These are phyloP conservation scores for Aphidius ervi DNA, from an alignment of 1,140 invertebrate species.

Conservation along the genomic window DNA sequence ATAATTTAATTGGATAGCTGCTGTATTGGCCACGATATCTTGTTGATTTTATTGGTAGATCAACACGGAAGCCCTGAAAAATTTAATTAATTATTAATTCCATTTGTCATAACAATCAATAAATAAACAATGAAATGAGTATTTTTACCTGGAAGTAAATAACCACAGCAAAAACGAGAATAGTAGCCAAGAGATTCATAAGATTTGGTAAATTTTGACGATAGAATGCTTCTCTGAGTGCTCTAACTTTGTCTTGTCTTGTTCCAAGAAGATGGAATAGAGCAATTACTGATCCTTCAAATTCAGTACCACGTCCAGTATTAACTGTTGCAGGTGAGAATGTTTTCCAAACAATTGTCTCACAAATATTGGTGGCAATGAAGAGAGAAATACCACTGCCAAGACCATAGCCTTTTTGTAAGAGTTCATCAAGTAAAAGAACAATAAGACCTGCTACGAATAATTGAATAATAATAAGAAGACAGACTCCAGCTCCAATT, in stretches of 20 bases:
- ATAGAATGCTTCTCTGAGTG: slow-evolving; percentile 97
- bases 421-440: slow-evolving; percentile 91
- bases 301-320: slow-evolving; percentile 96
- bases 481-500: slow-evolving; percentile 97
- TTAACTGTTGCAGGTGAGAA: slow-evolving; percentile 99
- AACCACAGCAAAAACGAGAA: slow-evolving; percentile 98
- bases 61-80: slow-evolving; percentile 94
- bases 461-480: slow-evolving; percentile 97
- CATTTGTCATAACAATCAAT: too few species aligned
- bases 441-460: slow-evolving; percentile 99
- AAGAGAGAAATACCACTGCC: slow-evolving; percentile 99
- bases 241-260: slow-evolving; percentile 96
- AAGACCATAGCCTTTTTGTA: slow-evolving; percentile 96
- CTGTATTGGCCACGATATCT: slow-evolving; percentile 98
- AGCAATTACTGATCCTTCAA: slow-evolving; percentile 97
- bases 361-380: slow-evolving; percentile 99
- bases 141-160: slow-evolving; percentile 95
- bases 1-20: slow-evolving; percentile 98
- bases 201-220: slow-evolving; percentile 98
- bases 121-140: too few species aligned
- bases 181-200: slow-evolving; percentile 97
- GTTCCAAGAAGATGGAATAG: slow-evolving; percentile 96
- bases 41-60: slow-evolving; percentile 98
- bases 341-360: slow-evolving; percentile 99
- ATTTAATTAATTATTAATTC: not conserved